These are phyloP conservation scores for Anabacerthia variegaticeps DNA, from an alignment of 2,797 vertebrate genomes.

Conservation along the genomic window DNA sequence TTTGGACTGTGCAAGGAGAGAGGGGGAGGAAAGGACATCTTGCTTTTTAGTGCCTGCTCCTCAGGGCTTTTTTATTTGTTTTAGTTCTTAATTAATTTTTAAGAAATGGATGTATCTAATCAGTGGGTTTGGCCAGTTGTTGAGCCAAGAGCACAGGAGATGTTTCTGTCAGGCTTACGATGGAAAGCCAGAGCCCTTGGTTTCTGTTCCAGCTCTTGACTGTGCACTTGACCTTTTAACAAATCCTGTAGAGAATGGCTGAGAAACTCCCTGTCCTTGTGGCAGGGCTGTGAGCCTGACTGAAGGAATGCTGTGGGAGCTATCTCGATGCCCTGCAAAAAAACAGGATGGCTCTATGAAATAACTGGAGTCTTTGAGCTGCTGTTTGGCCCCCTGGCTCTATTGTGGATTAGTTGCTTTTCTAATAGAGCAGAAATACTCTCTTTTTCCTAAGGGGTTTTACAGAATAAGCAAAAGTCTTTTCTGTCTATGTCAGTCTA, in stretches of 20 bases:
- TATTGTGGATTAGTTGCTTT: not conserved
- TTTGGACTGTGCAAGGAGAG: not conserved
- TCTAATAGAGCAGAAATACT: not conserved
- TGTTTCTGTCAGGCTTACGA: not conserved
- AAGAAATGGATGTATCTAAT: conserved; percentile 27
- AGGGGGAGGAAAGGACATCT: not conserved
- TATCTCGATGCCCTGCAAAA: not conserved
- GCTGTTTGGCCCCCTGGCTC: not conserved
- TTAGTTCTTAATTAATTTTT: conserved; percentile 24
- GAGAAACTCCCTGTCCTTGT: not conserved
- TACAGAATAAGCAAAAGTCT: not conserved
- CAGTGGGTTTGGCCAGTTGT: not conserved
- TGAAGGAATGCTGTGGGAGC: not conserved
- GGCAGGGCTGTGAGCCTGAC: not conserved
- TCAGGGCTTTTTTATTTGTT: not conserved
- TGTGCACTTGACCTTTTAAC: conserved; percentile 29
- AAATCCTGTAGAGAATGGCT: not conserved
- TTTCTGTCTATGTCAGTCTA: not conserved
- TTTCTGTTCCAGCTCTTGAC: not conserved
- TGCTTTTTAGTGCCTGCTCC: not conserved
- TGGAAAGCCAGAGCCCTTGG: not conserved
- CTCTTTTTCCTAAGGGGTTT: not conserved
- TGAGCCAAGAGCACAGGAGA: not conserved
- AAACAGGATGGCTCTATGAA: not conserved
- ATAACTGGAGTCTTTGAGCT: not conserved